phyloP scores from a whole-genome alignment of 2,113 vertebrate species.

The Leucopsar rothschildi region DNA sequence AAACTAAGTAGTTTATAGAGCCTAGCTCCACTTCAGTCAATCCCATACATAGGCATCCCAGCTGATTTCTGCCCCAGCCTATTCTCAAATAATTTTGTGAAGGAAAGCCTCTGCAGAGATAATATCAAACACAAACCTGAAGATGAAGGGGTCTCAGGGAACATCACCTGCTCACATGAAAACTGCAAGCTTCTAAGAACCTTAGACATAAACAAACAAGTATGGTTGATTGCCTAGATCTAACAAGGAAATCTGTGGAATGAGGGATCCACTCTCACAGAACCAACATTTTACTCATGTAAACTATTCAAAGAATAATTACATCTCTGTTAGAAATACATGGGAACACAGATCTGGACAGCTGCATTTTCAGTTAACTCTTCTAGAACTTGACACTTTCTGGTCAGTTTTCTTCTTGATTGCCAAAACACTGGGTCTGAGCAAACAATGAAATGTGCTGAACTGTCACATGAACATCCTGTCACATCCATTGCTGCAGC shows the following conservation, averaged over 20 bases:
- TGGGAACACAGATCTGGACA: background rate
- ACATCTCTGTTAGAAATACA: background rate
- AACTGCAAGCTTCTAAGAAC: constrained; percentile 16
- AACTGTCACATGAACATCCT: background rate
- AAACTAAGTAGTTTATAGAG: background rate
- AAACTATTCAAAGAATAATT: background rate
- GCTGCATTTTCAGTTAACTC: background rate
- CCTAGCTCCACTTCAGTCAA: background rate
- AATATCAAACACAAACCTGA: constrained; percentile 64
- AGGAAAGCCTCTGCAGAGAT: background rate
- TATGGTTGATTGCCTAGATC: background rate
- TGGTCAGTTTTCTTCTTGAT: background rate
- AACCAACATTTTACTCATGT: background rate
- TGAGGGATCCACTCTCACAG: background rate
- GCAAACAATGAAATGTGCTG: background rate
- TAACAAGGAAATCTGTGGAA: background rate
- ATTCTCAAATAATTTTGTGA: background rate
- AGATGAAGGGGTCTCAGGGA: background rate
- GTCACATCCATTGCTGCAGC: background rate
- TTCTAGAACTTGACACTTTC: background rate
- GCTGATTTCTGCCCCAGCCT: background rate
- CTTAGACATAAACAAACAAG: constrained; percentile 26
- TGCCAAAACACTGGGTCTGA: background rate
- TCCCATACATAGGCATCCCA: background rate
- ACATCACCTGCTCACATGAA: background rate